Percentiles rank a stretch among this genome's conserved stretches.
These are phyloP conservation scores for Euthynnus affinis DNA, from an alignment of 2,797 vertebrate species.

Conservation along the genomic window DNA sequence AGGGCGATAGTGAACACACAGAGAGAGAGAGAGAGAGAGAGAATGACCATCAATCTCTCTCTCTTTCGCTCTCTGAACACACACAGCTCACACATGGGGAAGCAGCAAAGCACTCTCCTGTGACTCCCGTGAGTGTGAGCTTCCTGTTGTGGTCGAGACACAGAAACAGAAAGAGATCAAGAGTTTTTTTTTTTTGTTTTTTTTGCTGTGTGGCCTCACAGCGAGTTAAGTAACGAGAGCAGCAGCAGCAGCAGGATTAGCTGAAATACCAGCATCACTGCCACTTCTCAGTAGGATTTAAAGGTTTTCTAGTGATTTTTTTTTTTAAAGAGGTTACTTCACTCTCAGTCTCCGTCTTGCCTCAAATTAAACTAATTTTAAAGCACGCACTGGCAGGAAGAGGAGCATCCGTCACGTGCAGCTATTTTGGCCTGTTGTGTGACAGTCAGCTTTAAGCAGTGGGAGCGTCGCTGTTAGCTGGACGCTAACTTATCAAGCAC, in stretches of 20 bases:
- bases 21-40: conserved; percentile 39
- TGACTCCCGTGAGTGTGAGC: conserved; percentile 65
- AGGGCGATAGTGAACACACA: conserved; percentile 31
- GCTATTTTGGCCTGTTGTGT: neutral
- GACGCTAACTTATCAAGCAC: too few species aligned
- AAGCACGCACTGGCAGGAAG: neutral
- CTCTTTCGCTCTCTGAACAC: neutral
- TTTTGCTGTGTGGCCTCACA: too few species aligned
- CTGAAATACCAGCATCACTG: neutral
- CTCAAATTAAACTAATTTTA: neutral
- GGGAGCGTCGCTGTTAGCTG: neutral
- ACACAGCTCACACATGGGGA: conserved; percentile 52
- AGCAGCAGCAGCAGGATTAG: neutral
- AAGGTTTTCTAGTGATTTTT: too few species aligned
- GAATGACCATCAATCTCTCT: conserved; percentile 67
- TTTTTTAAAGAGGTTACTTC: too few species aligned
- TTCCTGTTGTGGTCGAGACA: conserved; percentile 73
- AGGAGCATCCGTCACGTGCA: neutral
- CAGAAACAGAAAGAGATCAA: conserved; percentile 39
- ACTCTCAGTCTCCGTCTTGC: too few species aligned
- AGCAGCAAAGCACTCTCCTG: conserved; percentile 61
- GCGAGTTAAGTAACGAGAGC: neutral
- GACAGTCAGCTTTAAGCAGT: too few species aligned
- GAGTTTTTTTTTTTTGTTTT: too few species aligned
- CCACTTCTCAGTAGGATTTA: neutral